Evolutionary conservation across 2,797 vertebrate genomes (phyloP).

Genomic region (Craterocephalus amniculus): DNA sequence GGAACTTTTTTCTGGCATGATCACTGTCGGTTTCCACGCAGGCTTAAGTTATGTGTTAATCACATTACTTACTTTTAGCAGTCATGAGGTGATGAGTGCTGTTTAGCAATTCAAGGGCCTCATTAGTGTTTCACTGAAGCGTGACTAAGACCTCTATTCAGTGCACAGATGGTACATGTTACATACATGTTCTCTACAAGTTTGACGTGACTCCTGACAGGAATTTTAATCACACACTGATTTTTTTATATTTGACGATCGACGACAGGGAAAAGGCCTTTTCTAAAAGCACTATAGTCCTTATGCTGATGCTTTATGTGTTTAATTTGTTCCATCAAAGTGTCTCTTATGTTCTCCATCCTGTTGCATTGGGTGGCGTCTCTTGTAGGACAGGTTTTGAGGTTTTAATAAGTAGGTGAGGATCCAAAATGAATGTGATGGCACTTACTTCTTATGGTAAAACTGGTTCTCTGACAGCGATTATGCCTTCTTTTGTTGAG

Average conservation of each 20-base stretch:
- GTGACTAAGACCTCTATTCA: constrained; percentile 36
- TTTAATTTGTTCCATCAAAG: constrained; percentile 24
- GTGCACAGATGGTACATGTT: constrained; percentile 26
- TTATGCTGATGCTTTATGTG: not conserved
- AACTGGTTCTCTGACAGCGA: constrained; percentile 21
- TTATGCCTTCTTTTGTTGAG: constrained; percentile 8
- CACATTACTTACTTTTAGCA: constrained; percentile 58
- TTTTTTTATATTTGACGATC: not conserved
- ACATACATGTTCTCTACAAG: constrained; percentile 15
- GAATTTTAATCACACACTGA: constrained; percentile 8
- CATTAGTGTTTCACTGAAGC: constrained; percentile 45
- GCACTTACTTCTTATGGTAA: constrained; percentile 25
- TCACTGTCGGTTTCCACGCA: constrained; percentile 23
- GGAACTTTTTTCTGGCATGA: not conserved
- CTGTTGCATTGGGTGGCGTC: constrained; percentile 58
- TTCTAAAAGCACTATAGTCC: constrained; percentile 6
- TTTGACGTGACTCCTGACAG: constrained; percentile 1
- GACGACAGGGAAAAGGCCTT: not conserved
- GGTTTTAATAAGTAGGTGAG: constrained; percentile 71
- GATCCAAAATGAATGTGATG: constrained; percentile 51
- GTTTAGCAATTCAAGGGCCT: constrained; percentile 58
- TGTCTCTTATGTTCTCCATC: constrained; percentile 44
- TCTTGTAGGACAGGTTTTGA: constrained; percentile 75
- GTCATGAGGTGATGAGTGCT: constrained; percentile 52
- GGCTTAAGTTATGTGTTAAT: constrained; percentile 44